phyloP scores from a whole-genome alignment of 2,797 vertebrate species.

The Neoniphon sammara region DNA sequence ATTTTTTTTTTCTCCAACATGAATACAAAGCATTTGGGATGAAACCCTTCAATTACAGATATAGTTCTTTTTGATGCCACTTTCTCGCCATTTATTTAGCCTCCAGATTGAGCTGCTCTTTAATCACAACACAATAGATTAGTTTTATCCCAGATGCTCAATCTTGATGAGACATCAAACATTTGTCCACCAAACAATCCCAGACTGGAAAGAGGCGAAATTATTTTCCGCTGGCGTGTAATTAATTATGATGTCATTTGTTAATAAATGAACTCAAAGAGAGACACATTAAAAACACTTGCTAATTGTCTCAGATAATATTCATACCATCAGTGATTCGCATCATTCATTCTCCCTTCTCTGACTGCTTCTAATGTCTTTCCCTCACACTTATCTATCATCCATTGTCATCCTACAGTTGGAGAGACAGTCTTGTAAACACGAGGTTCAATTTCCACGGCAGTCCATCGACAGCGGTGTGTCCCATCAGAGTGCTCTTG shows the following conservation, averaged over 20 bases:
- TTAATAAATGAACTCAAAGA: conserved; percentile 56
- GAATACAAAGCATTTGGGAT: conserved; percentile 43
- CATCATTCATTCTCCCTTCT: not conserved
- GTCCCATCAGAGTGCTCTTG: too few species aligned
- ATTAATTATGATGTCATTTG: conserved; percentile 73
- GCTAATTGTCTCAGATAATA: conserved; percentile 63
- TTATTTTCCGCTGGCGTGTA: conserved; percentile 59
- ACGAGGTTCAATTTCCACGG: not conserved
- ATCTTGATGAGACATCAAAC: conserved; percentile 71
- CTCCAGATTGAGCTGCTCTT: conserved; percentile 65
- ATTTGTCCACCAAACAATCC: conserved; percentile 69
- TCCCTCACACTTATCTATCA: conserved; percentile 2
- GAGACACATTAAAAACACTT: conserved; percentile 43
- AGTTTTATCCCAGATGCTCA: conserved; percentile 65
- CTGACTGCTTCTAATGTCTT: conserved; percentile 36
- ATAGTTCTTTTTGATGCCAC: conserved; percentile 48
- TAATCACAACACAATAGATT: conserved; percentile 72
- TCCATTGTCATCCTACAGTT: too few species aligned
- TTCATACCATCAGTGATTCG: not conserved
- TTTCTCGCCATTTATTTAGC: conserved; percentile 73
- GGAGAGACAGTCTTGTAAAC: too few species aligned
- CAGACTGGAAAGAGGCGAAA: conserved; percentile 61
- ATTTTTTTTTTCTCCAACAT: conserved; percentile 17
- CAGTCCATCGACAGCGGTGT: conserved; percentile 28
- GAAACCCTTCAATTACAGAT: conserved; percentile 68